Evolutionary conservation across 2,797 vertebrate species (phyloP).

Genomic region (Macrochelys suwanniensis): DNA sequence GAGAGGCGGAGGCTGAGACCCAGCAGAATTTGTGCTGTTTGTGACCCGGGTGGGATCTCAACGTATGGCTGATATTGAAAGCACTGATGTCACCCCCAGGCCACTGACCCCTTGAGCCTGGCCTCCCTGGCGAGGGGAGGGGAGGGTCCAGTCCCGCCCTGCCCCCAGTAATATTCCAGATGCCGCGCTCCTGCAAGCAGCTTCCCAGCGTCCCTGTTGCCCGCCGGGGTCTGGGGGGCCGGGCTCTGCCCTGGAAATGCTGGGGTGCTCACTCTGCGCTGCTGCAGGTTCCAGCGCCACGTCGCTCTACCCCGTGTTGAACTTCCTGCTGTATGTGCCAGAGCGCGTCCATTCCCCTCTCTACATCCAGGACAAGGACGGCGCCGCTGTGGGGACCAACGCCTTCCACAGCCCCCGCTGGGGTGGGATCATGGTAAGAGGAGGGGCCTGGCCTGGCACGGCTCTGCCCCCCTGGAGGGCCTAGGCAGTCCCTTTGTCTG

Average conservation of each 20-base stretch:
- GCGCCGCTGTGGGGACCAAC: constrained; percentile 87
- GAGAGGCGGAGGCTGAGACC: neutral
- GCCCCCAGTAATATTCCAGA: accelerated
- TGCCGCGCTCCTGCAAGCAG: accelerated
- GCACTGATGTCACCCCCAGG: neutral
- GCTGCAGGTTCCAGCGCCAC: constrained; percentile 92
- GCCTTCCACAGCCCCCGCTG: constrained; percentile 98
- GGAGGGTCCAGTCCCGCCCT: neutral
- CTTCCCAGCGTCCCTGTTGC: neutral
- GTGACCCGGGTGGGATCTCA: neutral
- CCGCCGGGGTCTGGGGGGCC: neutral
- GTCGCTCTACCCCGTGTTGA: constrained; percentile 94
- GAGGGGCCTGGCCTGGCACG: accelerated
- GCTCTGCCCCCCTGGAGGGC: neutral
- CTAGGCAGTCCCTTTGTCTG: neutral
- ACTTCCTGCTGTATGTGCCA: constrained; percentile 95
- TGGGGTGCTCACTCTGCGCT: neutral
- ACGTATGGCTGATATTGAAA: neutral
- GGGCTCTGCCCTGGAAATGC: neutral
- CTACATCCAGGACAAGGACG: constrained; percentile 91
- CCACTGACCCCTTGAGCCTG: neutral
- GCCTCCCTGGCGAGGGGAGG: neutral
- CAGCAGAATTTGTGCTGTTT: accelerated
- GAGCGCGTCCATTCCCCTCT: constrained; percentile 93
- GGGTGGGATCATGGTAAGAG: constrained; percentile 96